These are phyloP conservation scores for Scelioninae gen. 2 DNA, from an alignment of 2,888 invertebrate species.

Conservation along the genomic window DNA sequence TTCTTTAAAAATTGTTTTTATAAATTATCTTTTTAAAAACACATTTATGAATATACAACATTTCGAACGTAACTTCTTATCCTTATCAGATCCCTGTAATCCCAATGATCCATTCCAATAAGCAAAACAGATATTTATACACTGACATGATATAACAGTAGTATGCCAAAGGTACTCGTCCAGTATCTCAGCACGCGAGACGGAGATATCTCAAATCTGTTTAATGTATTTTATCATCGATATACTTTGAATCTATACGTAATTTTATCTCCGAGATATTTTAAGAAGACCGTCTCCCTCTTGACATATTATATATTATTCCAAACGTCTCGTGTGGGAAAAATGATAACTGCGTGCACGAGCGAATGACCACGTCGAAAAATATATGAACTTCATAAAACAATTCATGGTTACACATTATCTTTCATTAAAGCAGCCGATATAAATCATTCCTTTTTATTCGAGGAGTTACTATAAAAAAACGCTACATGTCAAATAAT, in stretches of 20 bases:
- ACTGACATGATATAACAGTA: background rate
- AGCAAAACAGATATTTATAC: slow-evolving; percentile 6
- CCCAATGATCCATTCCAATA: background rate
- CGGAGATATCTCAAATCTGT: slow-evolving; percentile 7
- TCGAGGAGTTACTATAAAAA: background rate
- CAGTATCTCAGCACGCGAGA: background rate
- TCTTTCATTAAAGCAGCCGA: background rate
- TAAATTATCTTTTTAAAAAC: no score
- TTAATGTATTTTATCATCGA: slow-evolving; percentile 8
- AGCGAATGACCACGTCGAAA: background rate
- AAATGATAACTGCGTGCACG: slow-evolving; percentile 3
- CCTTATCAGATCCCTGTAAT: background rate
- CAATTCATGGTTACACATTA: background rate
- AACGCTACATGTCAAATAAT: background rate
- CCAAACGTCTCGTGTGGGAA: slow-evolving; percentile 3
- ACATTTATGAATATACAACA: slow-evolving; percentile 1
- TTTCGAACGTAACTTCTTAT: background rate
- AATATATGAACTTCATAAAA: background rate
- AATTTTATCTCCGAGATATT: slow-evolving; percentile 8
- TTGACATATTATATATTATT: slow-evolving; percentile 18
- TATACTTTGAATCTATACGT: background rate
- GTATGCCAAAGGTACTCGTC: background rate
- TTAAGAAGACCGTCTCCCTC: slow-evolving; percentile 5
- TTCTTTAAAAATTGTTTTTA: no score
- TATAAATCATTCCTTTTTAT: background rate